Evolutionary conservation across 2,113 vertebrate genomes (phyloP), one percentile per base, ranked within the genome.

Genomic region (Halichoerus grypus): DNA sequence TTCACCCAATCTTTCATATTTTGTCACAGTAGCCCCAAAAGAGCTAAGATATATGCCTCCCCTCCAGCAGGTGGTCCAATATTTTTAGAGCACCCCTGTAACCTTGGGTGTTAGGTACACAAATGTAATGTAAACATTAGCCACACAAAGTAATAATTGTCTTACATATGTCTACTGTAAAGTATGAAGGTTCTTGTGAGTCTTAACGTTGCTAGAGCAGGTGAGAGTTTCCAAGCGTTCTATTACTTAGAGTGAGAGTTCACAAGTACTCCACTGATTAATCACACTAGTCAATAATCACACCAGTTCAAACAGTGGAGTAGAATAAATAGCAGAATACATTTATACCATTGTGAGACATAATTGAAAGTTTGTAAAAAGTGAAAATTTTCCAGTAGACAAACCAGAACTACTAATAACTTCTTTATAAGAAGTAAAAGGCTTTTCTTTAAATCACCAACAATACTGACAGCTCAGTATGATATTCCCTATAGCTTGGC

Each of bases 291-390:
- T 91, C 31, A 96, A 72, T 51, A 39, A 79, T 51, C 8, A 7
- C 46, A 53, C 15, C 13, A 57, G 3, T 53, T 39, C 10, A 4
- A 88, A 84, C 3, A 53, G 7, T 69, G 16, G 42, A 84, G 39
- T 92, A 81, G 22, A 85, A 28, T 74, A 90, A 81, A 84, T 51
- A 61, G 1, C 14, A 84, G 1, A 61, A 65, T 57, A 81, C 51
- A 79, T 18, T 36, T 22, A 91, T 51, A 63, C 16, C 3, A 81
- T 1, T 94, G 4, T 84, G 53, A 91, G 74, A 74, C 1, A 74
- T 93, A 95, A 76, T 3, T 46, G 12, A 91, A 12, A 96, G 36
- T 63, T 39, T 63, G 8, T 59, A 96, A 83, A 24, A 96, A 71
- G 36, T 65, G 13, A 77, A 82, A n/a, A 13, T 13, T 63, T 80